Base-by-base conservation (phyloP, 2,797 vertebrate species). In the Nyctibius grandis region DNA sequence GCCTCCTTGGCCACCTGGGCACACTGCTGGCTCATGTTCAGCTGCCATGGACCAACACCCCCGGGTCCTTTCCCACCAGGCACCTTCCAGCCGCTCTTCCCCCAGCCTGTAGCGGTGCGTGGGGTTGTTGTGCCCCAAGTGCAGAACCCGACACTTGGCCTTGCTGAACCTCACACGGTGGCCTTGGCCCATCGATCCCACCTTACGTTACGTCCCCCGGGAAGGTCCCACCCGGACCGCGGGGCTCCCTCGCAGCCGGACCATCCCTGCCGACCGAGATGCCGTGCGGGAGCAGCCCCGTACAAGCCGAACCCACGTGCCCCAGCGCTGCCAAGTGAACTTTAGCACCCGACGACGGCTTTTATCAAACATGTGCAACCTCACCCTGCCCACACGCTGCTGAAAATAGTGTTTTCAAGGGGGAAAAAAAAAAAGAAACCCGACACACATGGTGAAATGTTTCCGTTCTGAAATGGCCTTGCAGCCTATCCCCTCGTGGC, bases 201-300 rank as follows among this genome's bases (percentile, higher is more conserved):
- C 38, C 6, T 38, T 63, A 16, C 1, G 5, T 15, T 14, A 10
- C 33, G 48, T 51, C 20, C 45, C 22, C 17, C 0, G 5, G 40
- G 9, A 25, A 40, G 54, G 57, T 9, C 76, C 33, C 51, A n/a
- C 64, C 34, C 1, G n/a, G 44, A 10, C 31, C 3, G 2, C 0
- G 1, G 2, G 48, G 53, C 17, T 64, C n/a, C 50, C 82, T 13
- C 2, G 10, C 9, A 59, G 73, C 13, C 1, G 0, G 75, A 33
- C 80, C 63, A 34, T 16, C 2, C 21, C 63, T 16, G n/a, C 48
- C 17, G 7, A 25, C 25, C 3, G 9, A 64, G 61, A 70, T 26
- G 45, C 31, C 4, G 36, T 1, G 2, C 2, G 8, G 60, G 68
- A 72, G 8, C 76, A 79, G 65, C 47, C 31, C 38, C 4, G 4